A percentile compares a stretch with the other conserved stretches of the same genome.
These are phyloP conservation scores for Tuta absoluta DNA, from an alignment of 2,888 invertebrate genomes.

Conservation along the genomic window DNA sequence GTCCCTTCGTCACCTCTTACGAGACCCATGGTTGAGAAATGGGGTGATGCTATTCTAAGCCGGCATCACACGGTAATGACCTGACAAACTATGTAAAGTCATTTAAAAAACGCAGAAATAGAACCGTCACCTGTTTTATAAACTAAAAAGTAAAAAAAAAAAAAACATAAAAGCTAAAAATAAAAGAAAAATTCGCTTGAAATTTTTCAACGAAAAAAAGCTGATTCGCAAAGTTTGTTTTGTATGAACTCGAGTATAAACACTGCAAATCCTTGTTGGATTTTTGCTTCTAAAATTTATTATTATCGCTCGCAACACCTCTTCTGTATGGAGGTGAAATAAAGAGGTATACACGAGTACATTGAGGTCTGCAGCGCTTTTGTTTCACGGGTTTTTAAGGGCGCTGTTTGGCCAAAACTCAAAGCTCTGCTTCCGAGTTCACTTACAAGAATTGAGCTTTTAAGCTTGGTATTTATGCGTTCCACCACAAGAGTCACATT, in stretches of 20 bases:
- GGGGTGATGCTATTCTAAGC: too few species aligned
- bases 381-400: neutral
- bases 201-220: neutral
- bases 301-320: constrained; percentile 5
- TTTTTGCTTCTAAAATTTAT: constrained; percentile 3
- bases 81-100: too few species aligned
- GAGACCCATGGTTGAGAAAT: too few species aligned
- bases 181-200: neutral
- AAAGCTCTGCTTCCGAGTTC: constrained; percentile 9
- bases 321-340: constrained; percentile 3
- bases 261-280: constrained; percentile 8
- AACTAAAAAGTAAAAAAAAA: too few species aligned
- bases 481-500: neutral
- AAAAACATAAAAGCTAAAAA: too few species aligned
- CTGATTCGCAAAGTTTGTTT: neutral
- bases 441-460: constrained; percentile 5
- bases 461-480: neutral
- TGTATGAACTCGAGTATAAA: neutral
- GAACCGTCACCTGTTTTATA: too few species aligned
- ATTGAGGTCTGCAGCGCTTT: constrained; percentile 1
- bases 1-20: too few species aligned
- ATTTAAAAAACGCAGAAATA: too few species aligned
- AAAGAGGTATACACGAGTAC: constrained; percentile 6
- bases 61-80: too few species aligned
- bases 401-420: constrained; percentile 6